Evolutionary conservation across 92 coral and sea anemone genomes (phyloP), one percentile per base, ranked within the genome.

Genomic region (Plumapathes pennacea): DNA sequence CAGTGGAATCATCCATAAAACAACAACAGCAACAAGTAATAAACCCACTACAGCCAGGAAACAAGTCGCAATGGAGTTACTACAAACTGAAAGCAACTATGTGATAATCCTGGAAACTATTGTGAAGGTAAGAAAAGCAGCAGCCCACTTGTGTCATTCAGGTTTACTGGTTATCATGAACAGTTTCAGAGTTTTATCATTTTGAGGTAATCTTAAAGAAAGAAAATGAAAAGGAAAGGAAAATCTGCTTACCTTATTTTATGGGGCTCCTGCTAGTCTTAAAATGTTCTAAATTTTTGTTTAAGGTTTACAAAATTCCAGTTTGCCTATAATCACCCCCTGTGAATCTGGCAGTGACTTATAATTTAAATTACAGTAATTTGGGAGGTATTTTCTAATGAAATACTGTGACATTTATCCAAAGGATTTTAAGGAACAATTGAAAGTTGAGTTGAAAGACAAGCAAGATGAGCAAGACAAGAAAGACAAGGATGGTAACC

Each of bases 41-140:
- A 83, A 84, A 66, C 95, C 95, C 52, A 67, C 68, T 40, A 72
- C 99, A n/a, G 95, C 99, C 8, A 69, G 99, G 44, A 96, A 94
- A 57, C 99, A 94, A 61, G 99, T 94, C 18, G 96, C 95, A 13
- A 33, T 84, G 73, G 99, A 94, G 58, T 71, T 94, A 1, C 75
- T 94, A 1, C 99, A 94, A 51, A 94, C 99, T 2, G 99, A 94
- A 59, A 83, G 66, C 50, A 94, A 94, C 74, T 94, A 94, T 46
- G 99, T 94, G 23, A 88, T 64, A 31, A 94, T 94, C 33, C 90
- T 94, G 0, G 63, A 82, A 6, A 94, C 95, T 15, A 84, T 94
- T 53, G 64, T 94, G 12, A 89, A 94, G 99, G 99, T 89, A 82
- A 34, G 1, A 18, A 33, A 10, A 14, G 19, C 23, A 1, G n/a